These are phyloP conservation scores for Cathartes aura DNA, from an alignment of 2,113 vertebrate genomes.

Conservation along the genomic window DNA sequence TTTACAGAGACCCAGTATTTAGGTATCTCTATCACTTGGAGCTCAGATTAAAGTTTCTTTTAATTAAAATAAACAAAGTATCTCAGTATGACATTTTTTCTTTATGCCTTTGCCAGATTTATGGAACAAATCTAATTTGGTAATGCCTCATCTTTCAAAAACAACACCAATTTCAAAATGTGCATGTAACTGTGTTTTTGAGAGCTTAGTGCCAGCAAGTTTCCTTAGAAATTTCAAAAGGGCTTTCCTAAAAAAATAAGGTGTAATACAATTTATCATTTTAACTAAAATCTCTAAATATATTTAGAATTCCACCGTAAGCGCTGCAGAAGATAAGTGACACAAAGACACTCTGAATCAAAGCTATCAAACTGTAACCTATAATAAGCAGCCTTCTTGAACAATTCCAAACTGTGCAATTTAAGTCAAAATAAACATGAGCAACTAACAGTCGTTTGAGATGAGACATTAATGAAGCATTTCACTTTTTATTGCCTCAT, in stretches of 20 bases:
- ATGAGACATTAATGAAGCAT: background rate
- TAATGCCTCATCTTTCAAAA: slow-evolving; percentile 14
- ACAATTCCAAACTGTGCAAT: background rate
- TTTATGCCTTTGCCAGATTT: slow-evolving; percentile 42
- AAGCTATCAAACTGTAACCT: background rate
- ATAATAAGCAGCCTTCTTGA: background rate
- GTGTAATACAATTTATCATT: background rate
- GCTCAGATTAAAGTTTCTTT: slow-evolving; percentile 8
- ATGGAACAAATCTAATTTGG: slow-evolving; percentile 20
- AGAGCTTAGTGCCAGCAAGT: background rate
- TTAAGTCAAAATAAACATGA: slow-evolving; percentile 23
- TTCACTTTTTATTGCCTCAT: background rate
- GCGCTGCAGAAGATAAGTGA: background rate
- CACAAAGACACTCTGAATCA: background rate
- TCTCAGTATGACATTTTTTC: background rate
- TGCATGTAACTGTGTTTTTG: background rate
- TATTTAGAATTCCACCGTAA: background rate
- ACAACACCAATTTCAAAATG: background rate
- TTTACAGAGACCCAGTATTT: background rate
- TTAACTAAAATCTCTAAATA: background rate
- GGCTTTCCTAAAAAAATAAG: background rate
- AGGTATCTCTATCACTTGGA: slow-evolving; percentile 21
- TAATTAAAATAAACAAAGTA: slow-evolving; percentile 51
- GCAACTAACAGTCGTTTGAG: background rate
- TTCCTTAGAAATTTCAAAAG: background rate